A percentile compares a stretch with the other conserved stretches of the same genome.
Conservation (phyloP, 30 jellyfish, hydroid and myxozoan genomes). For the Nemopilema nomurai region DNA sequence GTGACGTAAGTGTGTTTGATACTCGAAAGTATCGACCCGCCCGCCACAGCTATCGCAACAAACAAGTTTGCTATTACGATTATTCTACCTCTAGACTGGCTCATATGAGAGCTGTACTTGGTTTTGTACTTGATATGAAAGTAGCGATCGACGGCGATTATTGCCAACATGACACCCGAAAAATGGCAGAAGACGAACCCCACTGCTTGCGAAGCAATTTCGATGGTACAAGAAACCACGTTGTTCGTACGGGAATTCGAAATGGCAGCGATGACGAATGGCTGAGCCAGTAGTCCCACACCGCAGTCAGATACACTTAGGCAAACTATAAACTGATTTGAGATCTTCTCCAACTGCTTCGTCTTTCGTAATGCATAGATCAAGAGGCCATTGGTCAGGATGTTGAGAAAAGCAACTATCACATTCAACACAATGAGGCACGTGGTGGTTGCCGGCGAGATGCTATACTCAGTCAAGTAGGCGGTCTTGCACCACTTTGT, state of each 20-base stretch:
- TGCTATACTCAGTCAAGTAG: neutral
- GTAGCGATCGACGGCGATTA: neutral
- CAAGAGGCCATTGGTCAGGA: constrained; percentile 5
- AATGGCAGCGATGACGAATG: neutral
- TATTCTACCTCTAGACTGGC: neutral
- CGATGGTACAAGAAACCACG: neutral
- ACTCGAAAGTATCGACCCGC: neutral
- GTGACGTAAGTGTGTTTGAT: neutral
- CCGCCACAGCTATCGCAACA: neutral
- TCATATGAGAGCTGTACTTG: neutral
- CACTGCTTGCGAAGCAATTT: neutral
- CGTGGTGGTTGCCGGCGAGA: neutral
- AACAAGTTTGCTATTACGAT: neutral
- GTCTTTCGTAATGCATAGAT: constrained; percentile 7
- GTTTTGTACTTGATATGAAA: neutral
- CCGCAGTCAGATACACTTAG: constrained; percentile 5
- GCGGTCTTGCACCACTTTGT: neutral
- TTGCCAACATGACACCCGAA: neutral
- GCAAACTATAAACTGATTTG: neutral
- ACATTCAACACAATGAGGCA: neutral
- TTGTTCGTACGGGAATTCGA: neutral
- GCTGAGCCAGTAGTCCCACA: constrained; percentile 4
- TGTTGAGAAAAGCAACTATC: neutral
- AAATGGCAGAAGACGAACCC: neutral
- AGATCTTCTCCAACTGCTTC: neutral